Conservation (phyloP, 2,888 invertebrate species). For the Elegia similella region DNA sequence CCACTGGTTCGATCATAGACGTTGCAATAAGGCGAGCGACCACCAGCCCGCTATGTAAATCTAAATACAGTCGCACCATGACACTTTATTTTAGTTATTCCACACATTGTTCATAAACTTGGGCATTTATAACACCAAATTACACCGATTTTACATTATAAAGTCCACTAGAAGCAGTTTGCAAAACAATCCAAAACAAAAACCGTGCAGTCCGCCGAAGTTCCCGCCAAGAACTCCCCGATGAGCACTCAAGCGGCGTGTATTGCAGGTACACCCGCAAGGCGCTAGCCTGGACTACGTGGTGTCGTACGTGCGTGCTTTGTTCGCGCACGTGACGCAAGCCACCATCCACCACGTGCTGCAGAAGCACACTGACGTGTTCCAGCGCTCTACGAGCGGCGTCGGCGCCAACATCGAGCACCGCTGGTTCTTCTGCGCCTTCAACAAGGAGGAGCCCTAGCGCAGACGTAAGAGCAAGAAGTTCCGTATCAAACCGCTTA, state of each 20-base stretch:
- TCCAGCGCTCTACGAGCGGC: conserved; percentile 88
- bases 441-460: conserved; percentile 42
- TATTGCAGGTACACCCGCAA: conserved; percentile 90
- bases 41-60: too few relatives aligned
- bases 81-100: too few relatives aligned
- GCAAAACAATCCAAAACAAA: too few relatives aligned
- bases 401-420: conserved; percentile 93
- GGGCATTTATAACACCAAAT: too few relatives aligned
- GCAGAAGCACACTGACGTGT: conserved; percentile 89
- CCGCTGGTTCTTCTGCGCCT: conserved; percentile 93
- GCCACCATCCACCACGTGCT: conserved; percentile 90
- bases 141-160: too few relatives aligned
- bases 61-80: too few relatives aligned
- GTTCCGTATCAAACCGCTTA: conserved; percentile 22
- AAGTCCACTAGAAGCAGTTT: too few relatives aligned
- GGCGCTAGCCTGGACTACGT: conserved; percentile 95
- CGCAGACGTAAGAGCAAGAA: conserved; percentile 19
- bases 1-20: too few relatives aligned
- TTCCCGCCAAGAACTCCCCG: too few relatives aligned
- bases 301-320: conserved; percentile 93
- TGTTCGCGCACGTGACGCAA: conserved; percentile 86
- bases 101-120: too few relatives aligned
- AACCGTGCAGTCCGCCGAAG: too few relatives aligned
- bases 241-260: not conserved
- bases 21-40: too few relatives aligned